Evolutionary conservation across 2,113 vertebrate species (phyloP).

Genomic region (Bostrychus sinensis): DNA sequence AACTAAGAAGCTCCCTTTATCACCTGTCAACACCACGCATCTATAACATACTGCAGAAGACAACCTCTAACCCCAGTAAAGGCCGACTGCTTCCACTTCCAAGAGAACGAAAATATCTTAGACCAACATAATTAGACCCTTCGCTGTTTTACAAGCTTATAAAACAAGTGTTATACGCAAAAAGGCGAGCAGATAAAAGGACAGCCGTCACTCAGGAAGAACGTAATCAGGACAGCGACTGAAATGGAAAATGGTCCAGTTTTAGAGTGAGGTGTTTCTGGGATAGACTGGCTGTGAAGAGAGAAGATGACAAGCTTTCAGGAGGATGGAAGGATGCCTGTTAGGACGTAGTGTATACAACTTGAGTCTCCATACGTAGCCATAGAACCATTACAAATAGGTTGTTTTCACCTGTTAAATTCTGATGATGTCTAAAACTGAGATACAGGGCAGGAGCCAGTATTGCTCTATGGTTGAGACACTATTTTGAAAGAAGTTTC

Average conservation of each 20-base stretch:
- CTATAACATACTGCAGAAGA: conserved; percentile 27
- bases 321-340: too few relatives aligned
- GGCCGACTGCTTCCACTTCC: conserved; percentile 18
- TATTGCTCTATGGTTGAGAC: too few relatives aligned
- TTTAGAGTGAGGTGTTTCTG: too few relatives aligned
- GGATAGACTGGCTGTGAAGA: too few relatives aligned
- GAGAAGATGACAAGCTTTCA: too few relatives aligned
- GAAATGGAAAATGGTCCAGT: conserved; percentile 32
- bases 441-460: too few relatives aligned
- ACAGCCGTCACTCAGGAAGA: conserved; percentile 65
- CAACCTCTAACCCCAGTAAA: conserved; percentile 22
- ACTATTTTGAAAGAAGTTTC: too few relatives aligned
- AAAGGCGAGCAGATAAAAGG: conserved; percentile 46
- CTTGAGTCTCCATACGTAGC: too few relatives aligned
- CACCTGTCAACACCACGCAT: conserved; percentile 53
- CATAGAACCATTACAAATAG: too few relatives aligned
- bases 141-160: conserved; percentile 34
- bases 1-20: conserved; percentile 42
- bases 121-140: conserved; percentile 55
- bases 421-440: too few relatives aligned
- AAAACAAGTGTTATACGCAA: conserved; percentile 55
- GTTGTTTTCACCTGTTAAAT: too few relatives aligned
- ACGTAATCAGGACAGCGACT: conserved; percentile 44
- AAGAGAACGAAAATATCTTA: conserved; percentile 27
- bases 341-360: too few relatives aligned